Percentiles rank a stretch among this genome's conserved stretches.
phyloP scores from a whole-genome alignment of 2,113 vertebrate genomes.

The Neogobius melanostomus region DNA sequence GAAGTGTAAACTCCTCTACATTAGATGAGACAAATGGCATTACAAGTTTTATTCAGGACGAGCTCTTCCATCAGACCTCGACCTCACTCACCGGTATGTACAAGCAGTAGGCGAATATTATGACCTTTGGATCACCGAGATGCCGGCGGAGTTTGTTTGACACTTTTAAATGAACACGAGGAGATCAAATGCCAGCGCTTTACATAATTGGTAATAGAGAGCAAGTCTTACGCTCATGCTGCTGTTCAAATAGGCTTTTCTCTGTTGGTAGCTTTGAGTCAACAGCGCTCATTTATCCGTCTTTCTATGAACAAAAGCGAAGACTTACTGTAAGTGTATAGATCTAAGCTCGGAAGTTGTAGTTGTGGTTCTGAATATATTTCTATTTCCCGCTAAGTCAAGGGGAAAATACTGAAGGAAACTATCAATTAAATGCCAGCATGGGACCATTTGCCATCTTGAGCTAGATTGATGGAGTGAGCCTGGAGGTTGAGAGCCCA shows the following conservation, averaged over 20 bases:
- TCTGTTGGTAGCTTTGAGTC: constrained; percentile 25
- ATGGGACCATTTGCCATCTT: no score
- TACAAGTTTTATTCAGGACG: constrained; percentile 44
- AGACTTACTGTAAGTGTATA: constrained; percentile 8
- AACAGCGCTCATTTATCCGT: constrained; percentile 42
- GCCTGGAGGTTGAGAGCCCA: no score
- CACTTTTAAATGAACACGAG: constrained; percentile 19
- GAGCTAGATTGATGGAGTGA: no score
- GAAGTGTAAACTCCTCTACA: constrained; percentile 31
- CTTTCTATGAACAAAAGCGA: constrained; percentile 18
- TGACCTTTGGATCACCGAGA: constrained; percentile 37
- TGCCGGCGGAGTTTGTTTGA: constrained; percentile 29
- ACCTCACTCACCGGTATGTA: neutral
- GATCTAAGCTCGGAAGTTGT: constrained; percentile 26
- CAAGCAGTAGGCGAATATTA: no score
- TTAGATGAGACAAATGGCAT: constrained; percentile 50
- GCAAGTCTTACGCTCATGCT: constrained; percentile 33
- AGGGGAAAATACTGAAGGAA: no score
- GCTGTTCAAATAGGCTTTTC: constrained; percentile 32
- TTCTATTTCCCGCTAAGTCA: no score
- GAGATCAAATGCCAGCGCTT: constrained; percentile 40
- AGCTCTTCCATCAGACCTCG: constrained; percentile 7
- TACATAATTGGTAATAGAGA: constrained; percentile 40
- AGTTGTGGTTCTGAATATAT: neutral
- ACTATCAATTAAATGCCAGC: no score